Evolutionary conservation across 2,888 invertebrate species (phyloP).

Genomic region (Drosophila kokeensis): DNA sequence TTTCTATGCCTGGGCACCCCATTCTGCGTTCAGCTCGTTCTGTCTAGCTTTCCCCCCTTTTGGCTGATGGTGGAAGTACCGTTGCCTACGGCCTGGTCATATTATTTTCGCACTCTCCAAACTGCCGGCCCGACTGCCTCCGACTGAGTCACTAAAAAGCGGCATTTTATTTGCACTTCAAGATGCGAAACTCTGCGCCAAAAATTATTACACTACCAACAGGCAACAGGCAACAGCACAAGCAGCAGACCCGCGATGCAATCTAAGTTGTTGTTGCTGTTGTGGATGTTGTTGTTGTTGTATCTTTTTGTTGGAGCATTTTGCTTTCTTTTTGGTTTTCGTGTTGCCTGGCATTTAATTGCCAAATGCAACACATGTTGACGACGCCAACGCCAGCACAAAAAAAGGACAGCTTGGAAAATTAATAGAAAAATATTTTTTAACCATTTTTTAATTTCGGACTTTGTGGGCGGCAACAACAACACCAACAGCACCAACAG

Average conservation of each 20-base stretch:
- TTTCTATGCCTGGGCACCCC: slow-evolving; percentile 53
- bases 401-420: slow-evolving; percentile 67
- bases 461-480: slow-evolving; percentile 65
- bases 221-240: slow-evolving; percentile 25
- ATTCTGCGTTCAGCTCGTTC: slow-evolving; percentile 1
- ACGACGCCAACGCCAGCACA: slow-evolving; percentile 50
- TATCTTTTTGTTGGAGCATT: slow-evolving; percentile 21
- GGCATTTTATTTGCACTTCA: slow-evolving; percentile 74
- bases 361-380: slow-evolving; percentile 79
- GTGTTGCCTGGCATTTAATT: slow-evolving; percentile 69
- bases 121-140: slow-evolving; percentile 40
- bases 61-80: slow-evolving; percentile 27
- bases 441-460: slow-evolving; percentile 74
- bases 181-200: slow-evolving; percentile 65
- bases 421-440: slow-evolving; percentile 76
- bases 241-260: slow-evolving; percentile 30
- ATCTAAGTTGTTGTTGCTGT: slow-evolving; percentile 29
- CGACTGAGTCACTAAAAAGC: slow-evolving; percentile 76
- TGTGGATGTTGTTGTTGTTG: slow-evolving; percentile 7
- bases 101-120: slow-evolving; percentile 66
- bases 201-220: slow-evolving; percentile 69
- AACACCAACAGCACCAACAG: slow-evolving; percentile 4
- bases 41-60: not conserved
- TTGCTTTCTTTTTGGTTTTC: slow-evolving; percentile 51
- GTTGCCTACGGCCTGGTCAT: slow-evolving; percentile 56